phyloP scores from a whole-genome alignment of 2,888 invertebrate genomes.

The Arge pagana region DNA sequence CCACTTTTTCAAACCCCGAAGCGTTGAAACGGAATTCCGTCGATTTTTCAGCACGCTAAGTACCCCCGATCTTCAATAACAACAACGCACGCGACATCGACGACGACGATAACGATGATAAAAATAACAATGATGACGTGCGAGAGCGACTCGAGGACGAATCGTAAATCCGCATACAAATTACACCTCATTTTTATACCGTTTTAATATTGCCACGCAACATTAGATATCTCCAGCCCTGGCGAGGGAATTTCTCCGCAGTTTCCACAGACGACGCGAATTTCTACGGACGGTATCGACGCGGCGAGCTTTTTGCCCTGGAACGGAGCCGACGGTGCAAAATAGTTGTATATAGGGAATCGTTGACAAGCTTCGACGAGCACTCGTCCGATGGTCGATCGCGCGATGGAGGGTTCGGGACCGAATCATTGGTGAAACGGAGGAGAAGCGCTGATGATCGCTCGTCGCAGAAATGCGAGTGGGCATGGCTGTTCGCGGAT shows the following conservation, averaged over 20 bases:
- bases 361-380: too few species aligned
- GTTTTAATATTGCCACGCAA: constrained; percentile 58
- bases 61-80: constrained; percentile 51
- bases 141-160: constrained; percentile 23
- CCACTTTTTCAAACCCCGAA: constrained; percentile 2
- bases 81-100: constrained; percentile 46
- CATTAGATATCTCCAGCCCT: constrained; percentile 55
- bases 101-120: constrained; percentile 26
- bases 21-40: constrained; percentile 47
- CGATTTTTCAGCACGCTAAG: constrained; percentile 53
- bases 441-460: too few species aligned
- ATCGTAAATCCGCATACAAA: constrained; percentile 53
- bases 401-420: too few species aligned
- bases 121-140: constrained; percentile 9
- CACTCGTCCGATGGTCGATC: too few species aligned
- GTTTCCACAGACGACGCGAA: constrained; percentile 21
- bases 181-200: constrained; percentile 59
- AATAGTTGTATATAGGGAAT: too few species aligned
- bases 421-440: too few species aligned
- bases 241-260: constrained; percentile 16
- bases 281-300: constrained; percentile 19
- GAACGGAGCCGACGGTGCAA: too few species aligned
- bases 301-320: too few species aligned
- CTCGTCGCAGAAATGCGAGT: too few species aligned
- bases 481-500: too few species aligned